Base-by-base conservation (phyloP, 2,888 invertebrate genomes). In the Heliconius charithonia region DNA sequence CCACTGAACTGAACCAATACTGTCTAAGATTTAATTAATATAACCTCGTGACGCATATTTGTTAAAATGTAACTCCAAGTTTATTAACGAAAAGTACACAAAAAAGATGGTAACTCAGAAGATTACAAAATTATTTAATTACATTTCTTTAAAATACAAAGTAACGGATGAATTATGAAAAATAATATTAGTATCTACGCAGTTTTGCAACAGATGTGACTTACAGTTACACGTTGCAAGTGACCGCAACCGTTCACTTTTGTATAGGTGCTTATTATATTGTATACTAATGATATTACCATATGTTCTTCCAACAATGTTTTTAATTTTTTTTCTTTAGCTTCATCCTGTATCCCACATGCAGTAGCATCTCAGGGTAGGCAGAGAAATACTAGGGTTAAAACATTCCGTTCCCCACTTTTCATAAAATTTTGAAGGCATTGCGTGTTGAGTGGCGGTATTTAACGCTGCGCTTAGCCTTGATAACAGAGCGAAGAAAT, bases 161-260 rank as follows among this genome's bases (percentile, higher is more conserved):
- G 56, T n/a, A 32, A 32, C 19, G 69, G 29, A 71, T n/a, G 59
- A 32, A 37, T 59, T 59, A 4, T 59, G n/a, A 59, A 72, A n/a
- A 37, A 72, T 56, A 72, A 59, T 59, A 32, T 32, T 12, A 9
- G 22, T 37, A 19, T 51, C 6, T 51, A 37, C 37, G 32, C 72
- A 59, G 29, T 59, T 56, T 37, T 72, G 56, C 72, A 72, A 72
- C 59, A 72, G 37, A 59, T 59, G 59, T 72, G 72, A n/a, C n/a
- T 59, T 22, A 32, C 32, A 9, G 29, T 12, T 51, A 51, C 71
- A 56, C 56, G 72, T 72, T 32, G 29, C 72, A 72, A 56, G 32
- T 59, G 19, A 72, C 72, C 59, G 32, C 72, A 59, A 72, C 59
- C 72, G 56, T 59, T 72, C 72, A 59, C 72, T 72, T 72, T 59